Conservation (phyloP, 2,888 invertebrate genomes). For the Horisme vitalbata region DNA sequence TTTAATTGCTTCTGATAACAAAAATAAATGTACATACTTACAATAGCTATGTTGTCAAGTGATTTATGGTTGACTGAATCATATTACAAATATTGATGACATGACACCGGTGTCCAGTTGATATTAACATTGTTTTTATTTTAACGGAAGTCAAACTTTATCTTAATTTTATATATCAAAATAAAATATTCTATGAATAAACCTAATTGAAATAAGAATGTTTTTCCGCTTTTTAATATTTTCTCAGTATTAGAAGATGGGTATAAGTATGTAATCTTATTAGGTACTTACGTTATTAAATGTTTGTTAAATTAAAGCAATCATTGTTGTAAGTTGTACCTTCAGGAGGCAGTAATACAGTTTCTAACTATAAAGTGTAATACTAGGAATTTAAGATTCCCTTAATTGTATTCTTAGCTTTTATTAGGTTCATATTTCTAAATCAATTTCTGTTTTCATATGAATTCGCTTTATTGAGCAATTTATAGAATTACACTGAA, state of each 20-base stretch:
- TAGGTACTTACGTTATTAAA: no score
- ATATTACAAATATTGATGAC: constrained; percentile 10
- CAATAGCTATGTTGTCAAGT: constrained; percentile 3
- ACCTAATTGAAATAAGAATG: no score
- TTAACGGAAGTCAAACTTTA: not conserved
- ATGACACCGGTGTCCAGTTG: not conserved
- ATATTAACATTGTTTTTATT: constrained; percentile 1
- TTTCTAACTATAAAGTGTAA: not conserved
- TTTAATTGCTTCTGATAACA: no score
- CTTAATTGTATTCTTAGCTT: constrained; percentile 24
- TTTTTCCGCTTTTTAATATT: no score
- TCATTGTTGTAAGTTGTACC: no score
- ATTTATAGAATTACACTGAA: constrained; percentile 4
- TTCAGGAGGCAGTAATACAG: no score
- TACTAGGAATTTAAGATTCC: constrained; percentile 12
- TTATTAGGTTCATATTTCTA: constrained; percentile 36
- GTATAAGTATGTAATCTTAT: no score
- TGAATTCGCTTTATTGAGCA: constrained; percentile 1
- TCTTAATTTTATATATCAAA: not conserved
- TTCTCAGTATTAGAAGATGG: no score
- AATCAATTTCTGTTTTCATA: constrained; percentile 29
- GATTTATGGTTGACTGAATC: constrained; percentile 6
- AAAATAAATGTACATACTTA: no score
- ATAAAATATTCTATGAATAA: not conserved
- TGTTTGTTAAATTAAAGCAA: no score